These are phyloP conservation scores for Pharmacophagus antenor DNA, from an alignment of 2,888 invertebrate genomes.

Conservation along the genomic window DNA sequence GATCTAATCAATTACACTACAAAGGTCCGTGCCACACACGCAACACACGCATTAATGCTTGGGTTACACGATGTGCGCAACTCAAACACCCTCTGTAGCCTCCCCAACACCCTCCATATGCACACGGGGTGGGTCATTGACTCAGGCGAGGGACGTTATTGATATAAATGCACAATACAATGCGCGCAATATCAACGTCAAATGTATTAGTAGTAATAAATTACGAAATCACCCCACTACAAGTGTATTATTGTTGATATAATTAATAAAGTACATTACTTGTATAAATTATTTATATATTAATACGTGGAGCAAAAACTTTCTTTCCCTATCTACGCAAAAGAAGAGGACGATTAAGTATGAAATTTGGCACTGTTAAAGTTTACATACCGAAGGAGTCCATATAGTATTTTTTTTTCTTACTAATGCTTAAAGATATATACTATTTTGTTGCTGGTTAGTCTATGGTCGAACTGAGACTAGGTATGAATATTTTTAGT, in stretches of 20 bases:
- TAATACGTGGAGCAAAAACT: too few species aligned
- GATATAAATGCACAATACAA: conserved; percentile 40
- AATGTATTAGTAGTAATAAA: conserved; percentile 38
- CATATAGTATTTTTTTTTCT: too few species aligned
- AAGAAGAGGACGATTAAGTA: too few species aligned
- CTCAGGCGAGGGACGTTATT: conserved; percentile 35
- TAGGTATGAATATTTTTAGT: too few species aligned
- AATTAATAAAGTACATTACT: conserved; percentile 11
- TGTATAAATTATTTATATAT: background rate
- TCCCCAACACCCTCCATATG: conserved; percentile 27
- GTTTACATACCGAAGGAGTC: too few species aligned
- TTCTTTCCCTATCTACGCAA: too few species aligned
- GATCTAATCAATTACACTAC: conserved; percentile 11
- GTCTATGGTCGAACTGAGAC: too few species aligned
- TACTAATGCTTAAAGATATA: too few species aligned
- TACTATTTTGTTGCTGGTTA: too few species aligned
- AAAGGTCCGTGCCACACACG: background rate
- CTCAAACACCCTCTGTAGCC: conserved; percentile 35
- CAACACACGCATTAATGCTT: conserved; percentile 35
- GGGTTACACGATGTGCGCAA: conserved; percentile 44
- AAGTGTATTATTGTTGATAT: conserved; percentile 11
- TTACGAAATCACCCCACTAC: conserved; percentile 34
- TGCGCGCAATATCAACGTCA: conserved; percentile 39
- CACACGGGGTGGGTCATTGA: conserved; percentile 25
- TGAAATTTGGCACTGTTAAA: too few species aligned